Conservation (phyloP, 2,797 vertebrate genomes). For the Crocidura indochinensis region DNA sequence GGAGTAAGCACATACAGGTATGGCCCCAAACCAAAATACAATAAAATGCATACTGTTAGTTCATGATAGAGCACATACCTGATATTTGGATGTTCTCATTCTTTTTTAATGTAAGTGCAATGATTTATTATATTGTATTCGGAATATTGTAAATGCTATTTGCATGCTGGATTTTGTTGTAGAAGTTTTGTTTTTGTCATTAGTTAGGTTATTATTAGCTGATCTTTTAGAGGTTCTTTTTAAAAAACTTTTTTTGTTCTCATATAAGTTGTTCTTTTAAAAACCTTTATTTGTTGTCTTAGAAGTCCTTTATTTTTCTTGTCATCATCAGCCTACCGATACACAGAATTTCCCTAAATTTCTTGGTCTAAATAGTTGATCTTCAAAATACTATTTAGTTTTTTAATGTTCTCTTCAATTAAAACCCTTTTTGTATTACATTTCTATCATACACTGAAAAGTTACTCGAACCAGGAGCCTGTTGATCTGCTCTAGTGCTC, state of each 20-base stretch:
- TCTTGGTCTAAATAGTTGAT: background rate
- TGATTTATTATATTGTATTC: slow-evolving; percentile 1
- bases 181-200: background rate
- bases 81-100: background rate
- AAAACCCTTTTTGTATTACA: background rate
- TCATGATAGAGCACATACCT: too few relatives aligned
- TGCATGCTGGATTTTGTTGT: slow-evolving; percentile 25
- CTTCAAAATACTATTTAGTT: background rate
- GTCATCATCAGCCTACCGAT: background rate
- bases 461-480: background rate
- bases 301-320: background rate
- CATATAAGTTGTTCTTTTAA: background rate
- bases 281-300: background rate
- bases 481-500: background rate
- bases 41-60: too few relatives aligned
- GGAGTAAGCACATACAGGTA: too few relatives aligned
- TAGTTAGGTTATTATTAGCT: background rate
- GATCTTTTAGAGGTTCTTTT: slow-evolving; percentile 23
- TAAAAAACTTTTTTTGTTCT: background rate
- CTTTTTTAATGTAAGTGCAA: background rate
- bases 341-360: slow-evolving; percentile 25
- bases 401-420: background rate
- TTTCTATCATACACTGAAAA: background rate
- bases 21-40: too few relatives aligned
- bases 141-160: background rate